phyloP scores from a whole-genome alignment of 2,888 invertebrate genomes.

The Tinea semifulvella region DNA sequence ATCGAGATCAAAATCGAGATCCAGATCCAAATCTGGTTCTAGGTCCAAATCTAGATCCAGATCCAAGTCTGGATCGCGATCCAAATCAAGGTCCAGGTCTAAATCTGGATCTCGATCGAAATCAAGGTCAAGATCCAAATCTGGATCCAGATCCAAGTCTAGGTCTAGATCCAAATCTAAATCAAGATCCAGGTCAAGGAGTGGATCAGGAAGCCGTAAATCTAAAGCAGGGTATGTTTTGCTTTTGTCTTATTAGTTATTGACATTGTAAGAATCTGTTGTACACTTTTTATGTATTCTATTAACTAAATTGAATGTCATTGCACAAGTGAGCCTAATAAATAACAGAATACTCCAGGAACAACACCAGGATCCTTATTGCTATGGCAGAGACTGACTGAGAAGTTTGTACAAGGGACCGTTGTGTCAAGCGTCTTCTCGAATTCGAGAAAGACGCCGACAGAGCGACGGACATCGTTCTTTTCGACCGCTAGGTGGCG shows the following conservation, averaged over 20 bases:
- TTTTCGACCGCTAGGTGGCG: too few relatives aligned
- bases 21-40: constrained; percentile 21
- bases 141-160: constrained; percentile 21
- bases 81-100: constrained; percentile 30
- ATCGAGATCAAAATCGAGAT: constrained; percentile 19
- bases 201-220: constrained; percentile 21
- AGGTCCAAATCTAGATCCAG: constrained; percentile 16
- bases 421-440: too few relatives aligned
- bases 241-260: neutral
- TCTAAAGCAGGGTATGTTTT: neutral
- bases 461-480: too few relatives aligned
- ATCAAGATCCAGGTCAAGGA: constrained; percentile 14
- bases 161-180: constrained; percentile 26
- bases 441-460: too few relatives aligned
- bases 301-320: too few relatives aligned
- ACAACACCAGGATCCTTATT: too few relatives aligned
- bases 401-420: too few relatives aligned
- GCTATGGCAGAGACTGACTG: too few relatives aligned
- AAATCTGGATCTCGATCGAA: constrained; percentile 5
- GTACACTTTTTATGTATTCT: too few relatives aligned
- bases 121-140: constrained; percentile 19
- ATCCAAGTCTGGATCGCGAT: neutral
- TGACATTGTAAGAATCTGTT: too few relatives aligned
- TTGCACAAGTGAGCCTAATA: too few relatives aligned
- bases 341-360: too few relatives aligned